phyloP scores from a whole-genome alignment of 2,888 invertebrate species.

The Epiperipatus broadwayi region DNA sequence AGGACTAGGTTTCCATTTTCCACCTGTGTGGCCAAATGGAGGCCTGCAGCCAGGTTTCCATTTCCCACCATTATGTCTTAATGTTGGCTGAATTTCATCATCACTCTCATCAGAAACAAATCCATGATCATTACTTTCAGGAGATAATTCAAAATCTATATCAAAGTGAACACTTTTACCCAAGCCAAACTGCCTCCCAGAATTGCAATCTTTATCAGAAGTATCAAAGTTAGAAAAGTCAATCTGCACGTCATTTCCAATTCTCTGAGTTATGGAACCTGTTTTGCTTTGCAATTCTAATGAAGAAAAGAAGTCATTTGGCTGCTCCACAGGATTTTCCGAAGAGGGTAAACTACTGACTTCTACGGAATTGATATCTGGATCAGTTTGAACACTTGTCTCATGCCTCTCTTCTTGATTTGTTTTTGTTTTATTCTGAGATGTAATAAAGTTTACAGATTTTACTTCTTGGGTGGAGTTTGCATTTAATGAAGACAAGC shows the following conservation, averaged over 20 bases:
- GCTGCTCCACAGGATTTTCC: constrained; percentile 6
- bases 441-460: too few species aligned
- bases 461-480: too few species aligned
- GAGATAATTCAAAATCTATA: constrained; percentile 19
- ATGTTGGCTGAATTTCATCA: too few species aligned
- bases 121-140: constrained; percentile 20
- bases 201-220: too few species aligned
- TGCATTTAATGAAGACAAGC: too few species aligned
- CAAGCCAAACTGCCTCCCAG: too few species aligned
- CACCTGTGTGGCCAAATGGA: constrained; percentile 28
- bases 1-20: constrained; percentile 69
- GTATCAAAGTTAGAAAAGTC: constrained; percentile 3
- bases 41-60: constrained; percentile 16
- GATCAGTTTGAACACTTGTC: too few species aligned
- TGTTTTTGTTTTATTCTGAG: too few species aligned
- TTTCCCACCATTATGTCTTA: too few species aligned
- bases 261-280: constrained; percentile 21
- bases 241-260: constrained; percentile 16
- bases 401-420: too few species aligned
- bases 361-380: constrained; percentile 5
- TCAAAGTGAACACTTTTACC: too few species aligned
- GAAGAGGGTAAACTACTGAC: background rate
- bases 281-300: constrained; percentile 32
- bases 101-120: constrained; percentile 16
- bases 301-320: constrained; percentile 56